Evolutionary conservation across 2,113 vertebrate species (phyloP), one percentile per base, ranked within the genome.

Genomic region (Bubo blakistoni): DNA sequence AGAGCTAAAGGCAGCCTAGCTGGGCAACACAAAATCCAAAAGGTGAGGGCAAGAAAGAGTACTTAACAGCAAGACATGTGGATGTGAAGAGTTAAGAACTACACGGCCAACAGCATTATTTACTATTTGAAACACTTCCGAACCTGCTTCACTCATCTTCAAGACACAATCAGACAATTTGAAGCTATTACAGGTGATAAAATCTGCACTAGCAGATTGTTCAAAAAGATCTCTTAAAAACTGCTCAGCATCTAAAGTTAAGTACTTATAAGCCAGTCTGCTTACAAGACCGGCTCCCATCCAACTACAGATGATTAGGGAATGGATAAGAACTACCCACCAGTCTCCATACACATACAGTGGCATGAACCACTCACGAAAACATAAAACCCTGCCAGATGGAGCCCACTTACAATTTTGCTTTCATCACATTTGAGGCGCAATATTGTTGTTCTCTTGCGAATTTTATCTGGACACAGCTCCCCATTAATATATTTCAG

Each of bases 391-490:
- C 3, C 7, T 1, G 10, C 9, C 46, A 81, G 38, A 32, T 61
- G 4, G 14, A 32, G 26, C 9, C 10, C 62, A 98, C 98, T 98
- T 94, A 99, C 99, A 97, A 98, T 97, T 98, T 96, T 98, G 80
- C 79, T 98, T 94, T 97, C 98, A 36, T 98, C 98, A 91, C 99
- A 99, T 90, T 97, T 98, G 88, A 99, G 98, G 55, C 98, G 98
- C 93, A 99, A 98, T 94, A 98, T 97, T 82, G 98, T 99, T 36
- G 97, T 99, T 92, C 81, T 98, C 9, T 94, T 99, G 81, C 98
- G 97, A 47, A 88, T 95, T 42, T 92, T 63, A 49, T 98, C 98
- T 3, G 98, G 98, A 95, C 99, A 99, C 21, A 15, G 32, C 20
- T 98, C 97, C 2, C 99, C 99, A 0, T 98, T 98, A 29, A 93